Percentiles rank a stretch among this genome's conserved stretches.
Evolutionary conservation across 2,113 vertebrate species (phyloP).

Genomic region (Vulpes vulpes): DNA sequence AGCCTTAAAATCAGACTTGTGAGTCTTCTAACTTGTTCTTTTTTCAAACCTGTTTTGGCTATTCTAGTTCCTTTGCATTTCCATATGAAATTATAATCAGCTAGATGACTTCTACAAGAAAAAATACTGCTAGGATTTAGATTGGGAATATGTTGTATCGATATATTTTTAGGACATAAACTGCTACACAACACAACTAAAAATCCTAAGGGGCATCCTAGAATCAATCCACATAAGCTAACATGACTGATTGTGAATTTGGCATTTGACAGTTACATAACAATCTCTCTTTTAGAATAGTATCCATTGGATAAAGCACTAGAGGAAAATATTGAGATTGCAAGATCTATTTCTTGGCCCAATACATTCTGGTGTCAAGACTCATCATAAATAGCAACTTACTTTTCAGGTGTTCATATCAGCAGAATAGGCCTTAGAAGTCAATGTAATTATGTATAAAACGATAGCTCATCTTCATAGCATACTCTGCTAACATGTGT

Average conservation of each 20-base stretch:
- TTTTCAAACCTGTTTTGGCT: conserved; percentile 46
- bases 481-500: background rate
- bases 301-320: background rate
- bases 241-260: background rate
- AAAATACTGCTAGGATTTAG: background rate
- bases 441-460: background rate
- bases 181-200: background rate
- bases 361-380: background rate
- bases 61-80: background rate
- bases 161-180: background rate
- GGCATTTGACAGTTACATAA: conserved; percentile 14
- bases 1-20: background rate
- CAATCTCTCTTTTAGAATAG: background rate
- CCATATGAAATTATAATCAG: conserved; percentile 40
- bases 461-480: background rate
- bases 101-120: background rate
- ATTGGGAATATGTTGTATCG: background rate
- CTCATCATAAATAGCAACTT: conserved; percentile 5
- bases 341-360: background rate
- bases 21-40: background rate
- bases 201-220: background rate
- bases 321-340: background rate
- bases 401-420: conserved; percentile 11
- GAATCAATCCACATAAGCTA: background rate
- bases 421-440: background rate